Evolutionary conservation across 2,797 vertebrate species (phyloP).

Genomic region (Hydrolagus colliei): DNA sequence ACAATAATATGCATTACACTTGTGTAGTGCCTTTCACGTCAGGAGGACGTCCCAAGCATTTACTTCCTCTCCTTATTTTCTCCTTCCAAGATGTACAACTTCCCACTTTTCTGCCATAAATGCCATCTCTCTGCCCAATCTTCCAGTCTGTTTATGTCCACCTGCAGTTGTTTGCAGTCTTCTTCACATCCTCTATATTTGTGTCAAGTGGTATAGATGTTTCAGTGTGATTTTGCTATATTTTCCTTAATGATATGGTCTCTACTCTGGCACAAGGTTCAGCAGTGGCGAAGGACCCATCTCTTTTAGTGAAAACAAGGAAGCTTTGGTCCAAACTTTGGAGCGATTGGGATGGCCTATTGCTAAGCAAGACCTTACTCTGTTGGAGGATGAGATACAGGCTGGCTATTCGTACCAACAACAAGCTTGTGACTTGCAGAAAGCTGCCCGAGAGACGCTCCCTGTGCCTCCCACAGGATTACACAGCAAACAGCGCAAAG

Average conservation of each 20-base stretch:
- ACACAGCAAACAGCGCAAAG: neutral
- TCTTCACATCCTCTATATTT: too few relatives aligned
- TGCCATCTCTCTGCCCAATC: too few relatives aligned
- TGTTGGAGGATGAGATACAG: constrained; percentile 63
- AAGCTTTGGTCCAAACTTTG: constrained; percentile 52
- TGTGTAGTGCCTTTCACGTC: too few relatives aligned
- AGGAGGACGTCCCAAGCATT: too few relatives aligned
- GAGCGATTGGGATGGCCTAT: constrained; percentile 60
- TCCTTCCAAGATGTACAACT: too few relatives aligned
- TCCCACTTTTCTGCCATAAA: too few relatives aligned
- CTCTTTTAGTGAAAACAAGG: constrained; percentile 54
- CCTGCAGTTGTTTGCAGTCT: too few relatives aligned
- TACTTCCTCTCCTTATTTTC: too few relatives aligned
- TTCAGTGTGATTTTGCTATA: neutral
- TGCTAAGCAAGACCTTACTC: constrained; percentile 53
- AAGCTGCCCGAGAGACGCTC: constrained; percentile 42
- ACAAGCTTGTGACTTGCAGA: constrained; percentile 61
- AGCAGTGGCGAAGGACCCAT: constrained; percentile 48
- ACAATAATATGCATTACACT: too few relatives aligned
- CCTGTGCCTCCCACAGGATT: neutral
- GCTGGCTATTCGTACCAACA: constrained; percentile 55
- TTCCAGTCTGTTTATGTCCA: too few relatives aligned
- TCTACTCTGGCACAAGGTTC: constrained; percentile 47
- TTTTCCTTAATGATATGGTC: neutral
- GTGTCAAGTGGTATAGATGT: too few relatives aligned